Evolutionary conservation across 1,140 invertebrate genomes (phyloP).

Genomic region (Lucilia sericata): DNA sequence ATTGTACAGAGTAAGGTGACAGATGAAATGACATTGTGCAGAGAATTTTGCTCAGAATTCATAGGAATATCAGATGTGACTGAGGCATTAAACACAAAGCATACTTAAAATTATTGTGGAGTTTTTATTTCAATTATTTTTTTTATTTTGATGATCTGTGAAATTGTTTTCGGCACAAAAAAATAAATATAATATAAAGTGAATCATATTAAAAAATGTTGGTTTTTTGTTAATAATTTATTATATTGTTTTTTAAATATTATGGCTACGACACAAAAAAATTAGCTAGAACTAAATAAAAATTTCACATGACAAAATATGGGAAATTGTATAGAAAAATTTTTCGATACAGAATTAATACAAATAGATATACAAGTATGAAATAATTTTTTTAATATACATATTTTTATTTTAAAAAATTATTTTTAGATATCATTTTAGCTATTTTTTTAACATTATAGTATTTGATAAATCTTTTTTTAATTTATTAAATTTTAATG

Average conservation of each 20-base stretch:
- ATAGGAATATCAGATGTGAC: not conserved
- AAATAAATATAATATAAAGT: not conserved
- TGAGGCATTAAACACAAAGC: not conserved
- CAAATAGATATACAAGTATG: slow-evolving; percentile 17
- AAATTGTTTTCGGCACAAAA: not conserved
- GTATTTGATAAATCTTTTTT: not conserved
- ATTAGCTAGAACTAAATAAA: not conserved
- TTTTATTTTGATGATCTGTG: not conserved
- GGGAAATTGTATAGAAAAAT: slow-evolving; percentile 41
- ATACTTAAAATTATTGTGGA: not conserved
- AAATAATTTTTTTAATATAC: not conserved
- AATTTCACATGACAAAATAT: not conserved
- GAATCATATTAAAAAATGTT: not conserved
- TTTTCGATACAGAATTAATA: slow-evolving; percentile 21
- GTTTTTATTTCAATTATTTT: too few species aligned
- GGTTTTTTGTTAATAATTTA: not conserved
- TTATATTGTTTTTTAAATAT: not conserved
- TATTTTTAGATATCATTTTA: not conserved
- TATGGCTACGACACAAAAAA: not conserved
- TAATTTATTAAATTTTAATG: not conserved
- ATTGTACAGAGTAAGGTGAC: too few species aligned
- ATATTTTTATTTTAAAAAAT: not conserved
- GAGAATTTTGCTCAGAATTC: too few species aligned
- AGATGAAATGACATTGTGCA: too few species aligned
- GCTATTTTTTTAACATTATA: not conserved